These are phyloP conservation scores for Phoxinus phoxinus DNA, from an alignment of 2,113 vertebrate species.

Conservation along the genomic window DNA sequence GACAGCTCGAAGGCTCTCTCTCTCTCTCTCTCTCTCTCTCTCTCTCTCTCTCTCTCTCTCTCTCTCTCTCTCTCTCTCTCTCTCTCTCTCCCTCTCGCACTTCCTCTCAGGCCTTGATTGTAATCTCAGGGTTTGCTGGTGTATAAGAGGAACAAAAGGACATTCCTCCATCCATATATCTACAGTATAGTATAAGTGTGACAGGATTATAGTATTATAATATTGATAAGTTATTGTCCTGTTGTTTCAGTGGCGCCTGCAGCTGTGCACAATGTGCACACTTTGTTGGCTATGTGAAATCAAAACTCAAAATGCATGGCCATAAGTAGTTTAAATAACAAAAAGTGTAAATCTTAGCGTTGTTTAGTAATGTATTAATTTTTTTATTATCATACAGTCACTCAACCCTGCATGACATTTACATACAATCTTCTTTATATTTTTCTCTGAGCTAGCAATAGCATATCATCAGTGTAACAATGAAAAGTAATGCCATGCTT, in stretches of 20 bases:
- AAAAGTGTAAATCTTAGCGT: too few species aligned
- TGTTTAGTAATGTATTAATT: too few species aligned
- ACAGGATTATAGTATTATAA: not conserved
- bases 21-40: not conserved
- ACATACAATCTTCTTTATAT: too few species aligned
- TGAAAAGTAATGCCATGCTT: too few species aligned
- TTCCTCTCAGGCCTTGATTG: not conserved
- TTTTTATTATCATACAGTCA: too few species aligned
- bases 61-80: conserved; percentile 24
- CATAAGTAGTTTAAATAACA: too few species aligned
- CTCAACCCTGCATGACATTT: too few species aligned
- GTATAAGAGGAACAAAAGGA: not conserved
- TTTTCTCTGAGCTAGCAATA: too few species aligned
- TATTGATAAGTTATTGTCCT: not conserved
- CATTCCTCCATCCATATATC: not conserved
- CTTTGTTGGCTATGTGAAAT: not conserved
- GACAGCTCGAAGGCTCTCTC: conserved; percentile 62
- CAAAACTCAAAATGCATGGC: too few species aligned
- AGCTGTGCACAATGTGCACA: not conserved
- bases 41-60: conserved; percentile 36
- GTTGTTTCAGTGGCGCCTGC: not conserved
- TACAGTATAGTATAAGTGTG: not conserved
- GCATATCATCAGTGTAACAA: too few species aligned
- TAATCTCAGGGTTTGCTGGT: conserved; percentile 1
- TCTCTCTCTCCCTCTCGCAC: not conserved